These are phyloP conservation scores for Cepphus grylle DNA, from an alignment of 2,113 vertebrate genomes.

Conservation along the genomic window DNA sequence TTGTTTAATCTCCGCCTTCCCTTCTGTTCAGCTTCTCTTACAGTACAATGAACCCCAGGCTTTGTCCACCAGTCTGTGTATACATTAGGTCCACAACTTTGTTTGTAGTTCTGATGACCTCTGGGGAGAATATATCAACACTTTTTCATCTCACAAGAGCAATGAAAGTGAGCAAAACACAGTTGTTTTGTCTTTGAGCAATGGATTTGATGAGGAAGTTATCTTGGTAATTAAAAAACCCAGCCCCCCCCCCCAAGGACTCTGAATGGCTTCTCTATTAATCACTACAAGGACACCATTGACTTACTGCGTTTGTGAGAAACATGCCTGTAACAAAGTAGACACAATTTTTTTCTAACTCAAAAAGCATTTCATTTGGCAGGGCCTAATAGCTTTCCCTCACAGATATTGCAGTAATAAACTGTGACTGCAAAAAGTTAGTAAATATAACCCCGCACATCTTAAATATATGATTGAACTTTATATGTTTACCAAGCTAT, in stretches of 20 bases:
- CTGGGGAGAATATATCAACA: background rate
- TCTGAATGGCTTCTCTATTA: constrained; percentile 10
- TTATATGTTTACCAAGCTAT: background rate
- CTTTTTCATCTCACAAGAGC: constrained; percentile 30
- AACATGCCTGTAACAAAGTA: background rate
- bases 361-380: background rate
- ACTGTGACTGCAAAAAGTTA: background rate
- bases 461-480: background rate
- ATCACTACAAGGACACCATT: background rate
- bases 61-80: background rate
- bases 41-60: background rate
- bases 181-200: background rate
- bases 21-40: constrained; percentile 14
- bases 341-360: background rate
- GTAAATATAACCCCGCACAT: background rate
- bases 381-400: background rate
- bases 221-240: constrained; percentile 22
- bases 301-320: background rate
- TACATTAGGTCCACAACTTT: background rate
- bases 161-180: background rate
- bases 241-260: background rate
- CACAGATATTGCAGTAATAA: background rate
- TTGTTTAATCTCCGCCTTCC: constrained; percentile 16
- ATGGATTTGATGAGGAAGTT: background rate
- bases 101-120: constrained; percentile 4